Base-by-base conservation (phyloP, 2,113 vertebrate genomes). In the Pavo muticus region DNA sequence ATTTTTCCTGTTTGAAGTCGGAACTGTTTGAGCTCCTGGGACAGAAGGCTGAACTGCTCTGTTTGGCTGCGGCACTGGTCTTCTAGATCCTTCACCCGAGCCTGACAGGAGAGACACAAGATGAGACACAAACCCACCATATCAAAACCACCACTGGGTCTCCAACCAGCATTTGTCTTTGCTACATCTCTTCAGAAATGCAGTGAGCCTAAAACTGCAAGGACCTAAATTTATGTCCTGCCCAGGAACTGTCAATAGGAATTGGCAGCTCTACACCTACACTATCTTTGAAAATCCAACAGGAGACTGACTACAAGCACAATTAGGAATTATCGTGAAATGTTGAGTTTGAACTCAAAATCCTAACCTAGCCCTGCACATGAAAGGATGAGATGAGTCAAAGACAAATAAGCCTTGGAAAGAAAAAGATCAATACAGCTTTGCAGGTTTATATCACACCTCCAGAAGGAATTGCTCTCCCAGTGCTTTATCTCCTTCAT, bases 11-110 rank as follows among this genome's bases (percentile, higher is more conserved):
- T 98, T 85, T 99, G 99, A 91, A 98, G 97, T 18, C 98, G 98
- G 95, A 99, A 99, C 89, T 98, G 98, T 68, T 98, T 98, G 97
- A 99, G 97, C 89, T 99, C 99, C 78, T 98, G 98, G 4, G 99
- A 98, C 94, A 99, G 97, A 94, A 99, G 95, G 94, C 98, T 98
- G 89, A 99, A 99, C 97, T 99, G 99, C 87, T 99, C 98, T 1
- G 98, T 99, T 91, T 99, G 99, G 94, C 97, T 99, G 71, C 98
- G 99, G 88, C 99, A 99, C 91, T 99, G 99, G 9, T 99, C 99
- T 95, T 99, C 99, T 79, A 99, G 98, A 63, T 99, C 99, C 64
- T 98, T 98, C 59, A 99, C 99, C 83, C 99, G 98, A 35, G 98
- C 98, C 99, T 99, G 91, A 12, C 78, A 70, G 73, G 91, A 91